Evolutionary conservation across 30 jellyfish, hydroid and myxozoan genomes (phyloP).

Genomic region (Cassiopea andromeda): DNA sequence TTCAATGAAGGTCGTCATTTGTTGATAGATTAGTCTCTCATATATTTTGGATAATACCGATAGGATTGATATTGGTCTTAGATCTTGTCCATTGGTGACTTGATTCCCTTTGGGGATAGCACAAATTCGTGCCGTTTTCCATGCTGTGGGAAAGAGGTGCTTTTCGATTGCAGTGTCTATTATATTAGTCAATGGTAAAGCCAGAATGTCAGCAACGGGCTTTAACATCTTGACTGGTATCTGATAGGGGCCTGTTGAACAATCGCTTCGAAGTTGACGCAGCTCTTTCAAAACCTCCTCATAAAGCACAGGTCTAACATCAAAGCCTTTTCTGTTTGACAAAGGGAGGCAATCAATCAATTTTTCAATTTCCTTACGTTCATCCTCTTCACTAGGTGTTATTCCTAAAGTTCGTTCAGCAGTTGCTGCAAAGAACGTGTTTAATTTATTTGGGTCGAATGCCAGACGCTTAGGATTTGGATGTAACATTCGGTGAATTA

Average conservation of each 20-base stretch:
- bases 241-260: slow-evolving; percentile 69
- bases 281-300: slow-evolving; percentile 50
- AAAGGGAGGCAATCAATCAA: slow-evolving; percentile 53
- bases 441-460: slow-evolving; percentile 17
- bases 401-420: slow-evolving; percentile 37
- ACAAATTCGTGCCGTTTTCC: slow-evolving; percentile 60
- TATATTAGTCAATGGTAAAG: slow-evolving; percentile 37
- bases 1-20: slow-evolving; percentile 30
- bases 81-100: slow-evolving; percentile 26
- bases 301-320: slow-evolving; percentile 40
- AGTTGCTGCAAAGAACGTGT: slow-evolving; percentile 23
- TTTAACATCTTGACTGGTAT: slow-evolving; percentile 51
- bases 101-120: slow-evolving; percentile 54
- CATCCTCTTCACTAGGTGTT: slow-evolving; percentile 51
- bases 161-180: slow-evolving; percentile 43
- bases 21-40: slow-evolving; percentile 35
- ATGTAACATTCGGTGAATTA: slow-evolving; percentile 36
- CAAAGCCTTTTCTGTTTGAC: slow-evolving; percentile 39
- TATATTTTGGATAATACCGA: slow-evolving; percentile 37
- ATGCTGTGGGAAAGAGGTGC: slow-evolving; percentile 47
- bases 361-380: slow-evolving; percentile 46
- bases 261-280: slow-evolving; percentile 34
- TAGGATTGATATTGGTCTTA: slow-evolving; percentile 59
- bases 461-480: slow-evolving; percentile 26
- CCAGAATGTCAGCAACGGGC: slow-evolving; percentile 53